Percentiles rank a stretch among this genome's conserved stretches.
Conservation (phyloP, 2,888 invertebrate species). For the Acrobeloides nanus region DNA sequence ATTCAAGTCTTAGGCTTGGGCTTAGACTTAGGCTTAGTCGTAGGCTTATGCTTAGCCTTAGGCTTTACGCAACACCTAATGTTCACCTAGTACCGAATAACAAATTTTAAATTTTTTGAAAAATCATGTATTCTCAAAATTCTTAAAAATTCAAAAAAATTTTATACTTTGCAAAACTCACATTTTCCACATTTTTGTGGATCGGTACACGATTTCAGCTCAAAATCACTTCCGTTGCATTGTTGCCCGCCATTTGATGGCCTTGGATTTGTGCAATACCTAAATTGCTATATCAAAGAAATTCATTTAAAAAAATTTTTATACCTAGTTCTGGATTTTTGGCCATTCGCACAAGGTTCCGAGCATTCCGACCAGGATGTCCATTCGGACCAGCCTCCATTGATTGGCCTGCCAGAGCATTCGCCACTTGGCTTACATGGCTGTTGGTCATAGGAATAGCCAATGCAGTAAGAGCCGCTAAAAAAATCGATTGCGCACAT, state of each 20-base stretch:
- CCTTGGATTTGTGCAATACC: conserved; percentile 47
- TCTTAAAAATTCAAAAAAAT: no score
- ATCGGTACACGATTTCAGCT: conserved; percentile 43
- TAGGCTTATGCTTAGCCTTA: no score
- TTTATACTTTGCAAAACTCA: no score
- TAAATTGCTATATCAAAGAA: conserved; percentile 11
- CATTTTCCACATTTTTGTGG: conserved; percentile 30
- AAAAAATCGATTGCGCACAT: background rate
- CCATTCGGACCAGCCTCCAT: conserved; percentile 51
- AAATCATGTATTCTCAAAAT: no score
- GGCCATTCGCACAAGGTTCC: conserved; percentile 43
- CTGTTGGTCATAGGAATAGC: conserved; percentile 52
- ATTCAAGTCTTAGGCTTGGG: no score
- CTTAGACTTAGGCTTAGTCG: no score
- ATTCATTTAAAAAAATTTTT: conserved; percentile 1
- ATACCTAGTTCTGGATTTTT: conserved; percentile 45
- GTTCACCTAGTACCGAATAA: no score
- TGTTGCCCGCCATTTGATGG: conserved; percentile 45
- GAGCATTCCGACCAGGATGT: conserved; percentile 44
- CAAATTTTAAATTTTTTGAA: no score
- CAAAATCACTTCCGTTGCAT: conserved; percentile 51
- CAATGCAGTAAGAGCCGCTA: conserved; percentile 51
- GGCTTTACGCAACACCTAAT: no score
- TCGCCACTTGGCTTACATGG: conserved; percentile 25
- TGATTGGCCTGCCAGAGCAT: conserved; percentile 27